These are phyloP conservation scores for Mesorhabditis sp. DNA, from an alignment of 2,888 invertebrate species.

Conservation along the genomic window DNA sequence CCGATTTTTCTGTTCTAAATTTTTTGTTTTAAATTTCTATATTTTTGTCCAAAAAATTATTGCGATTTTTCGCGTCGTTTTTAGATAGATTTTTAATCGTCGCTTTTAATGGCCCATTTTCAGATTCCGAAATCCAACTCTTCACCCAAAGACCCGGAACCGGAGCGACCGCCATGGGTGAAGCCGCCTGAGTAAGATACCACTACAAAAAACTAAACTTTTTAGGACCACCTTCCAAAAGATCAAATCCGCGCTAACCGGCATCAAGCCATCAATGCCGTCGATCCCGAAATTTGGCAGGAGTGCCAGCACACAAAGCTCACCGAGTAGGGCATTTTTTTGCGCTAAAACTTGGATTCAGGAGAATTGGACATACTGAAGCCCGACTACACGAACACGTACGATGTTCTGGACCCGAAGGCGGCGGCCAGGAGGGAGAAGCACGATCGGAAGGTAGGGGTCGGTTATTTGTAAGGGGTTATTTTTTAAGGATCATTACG, in stretches of 20 bases:
- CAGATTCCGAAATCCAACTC: no score
- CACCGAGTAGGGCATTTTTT: background rate
- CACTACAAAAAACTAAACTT: background rate
- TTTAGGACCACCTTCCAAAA: no score
- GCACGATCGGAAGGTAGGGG: slow-evolving; percentile 24
- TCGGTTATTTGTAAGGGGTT: no score
- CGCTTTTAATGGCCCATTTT: no score
- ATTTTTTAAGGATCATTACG: no score
- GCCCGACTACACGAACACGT: slow-evolving; percentile 37
- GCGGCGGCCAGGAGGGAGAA: slow-evolving; percentile 31
- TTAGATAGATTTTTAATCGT: no score
- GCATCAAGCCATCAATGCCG: background rate
- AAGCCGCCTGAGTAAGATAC: background rate
- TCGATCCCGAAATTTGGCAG: background rate
- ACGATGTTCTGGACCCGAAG: slow-evolving; percentile 31
- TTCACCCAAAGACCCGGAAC: background rate
- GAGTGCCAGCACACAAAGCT: background rate
- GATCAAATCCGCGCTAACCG: no score
- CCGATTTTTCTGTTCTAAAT: no score
- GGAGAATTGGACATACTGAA: slow-evolving; percentile 33
- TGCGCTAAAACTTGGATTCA: slow-evolving; percentile 8
- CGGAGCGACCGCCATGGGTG: slow-evolving; percentile 3
- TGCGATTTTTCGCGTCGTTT: no score
- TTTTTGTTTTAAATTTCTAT: no score
- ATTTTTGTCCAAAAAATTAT: no score